phyloP scores from a whole-genome alignment of 2,113 vertebrate genomes.

The Zeus faber region DNA sequence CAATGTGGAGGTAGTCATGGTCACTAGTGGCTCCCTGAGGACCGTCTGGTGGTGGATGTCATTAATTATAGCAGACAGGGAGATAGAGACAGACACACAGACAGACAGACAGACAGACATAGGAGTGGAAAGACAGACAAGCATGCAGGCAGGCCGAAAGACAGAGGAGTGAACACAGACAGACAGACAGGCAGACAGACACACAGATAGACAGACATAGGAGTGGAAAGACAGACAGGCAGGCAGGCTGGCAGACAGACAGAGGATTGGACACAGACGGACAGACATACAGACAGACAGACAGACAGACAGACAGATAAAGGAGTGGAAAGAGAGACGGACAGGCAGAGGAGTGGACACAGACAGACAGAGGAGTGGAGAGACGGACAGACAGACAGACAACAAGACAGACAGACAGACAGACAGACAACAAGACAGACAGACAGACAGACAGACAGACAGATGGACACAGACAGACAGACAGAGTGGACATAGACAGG shows the following conservation, averaged over 20 bases:
- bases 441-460: no score
- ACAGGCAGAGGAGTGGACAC: no score
- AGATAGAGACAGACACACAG: slow-evolving; percentile 50
- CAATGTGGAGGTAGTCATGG: slow-evolving; percentile 51
- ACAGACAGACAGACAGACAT: slow-evolving; percentile 55
- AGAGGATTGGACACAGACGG: background rate
- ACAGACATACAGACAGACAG: slow-evolving; percentile 4
- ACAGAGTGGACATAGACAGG: no score
- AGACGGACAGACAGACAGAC: no score
- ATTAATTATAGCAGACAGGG: slow-evolving; percentile 64
- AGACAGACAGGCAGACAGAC: slow-evolving; percentile 29
- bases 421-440: no score
- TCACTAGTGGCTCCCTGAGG: slow-evolving; percentile 50
- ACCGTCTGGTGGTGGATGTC: slow-evolving; percentile 53
- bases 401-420: no score
- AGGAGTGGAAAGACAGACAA: background rate
- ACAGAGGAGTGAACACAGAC: background rate
- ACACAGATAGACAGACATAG: slow-evolving; percentile 57
- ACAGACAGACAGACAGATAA: background rate
- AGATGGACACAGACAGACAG: no score
- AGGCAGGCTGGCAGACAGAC: background rate
- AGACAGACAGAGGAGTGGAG: no score
- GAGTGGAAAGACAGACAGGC: background rate
- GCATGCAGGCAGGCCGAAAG: background rate
- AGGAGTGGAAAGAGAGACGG: no score